Evolutionary conservation across 2,113 vertebrate genomes (phyloP), one percentile per base, ranked within the genome.

Genomic region (Cepphus grylle): DNA sequence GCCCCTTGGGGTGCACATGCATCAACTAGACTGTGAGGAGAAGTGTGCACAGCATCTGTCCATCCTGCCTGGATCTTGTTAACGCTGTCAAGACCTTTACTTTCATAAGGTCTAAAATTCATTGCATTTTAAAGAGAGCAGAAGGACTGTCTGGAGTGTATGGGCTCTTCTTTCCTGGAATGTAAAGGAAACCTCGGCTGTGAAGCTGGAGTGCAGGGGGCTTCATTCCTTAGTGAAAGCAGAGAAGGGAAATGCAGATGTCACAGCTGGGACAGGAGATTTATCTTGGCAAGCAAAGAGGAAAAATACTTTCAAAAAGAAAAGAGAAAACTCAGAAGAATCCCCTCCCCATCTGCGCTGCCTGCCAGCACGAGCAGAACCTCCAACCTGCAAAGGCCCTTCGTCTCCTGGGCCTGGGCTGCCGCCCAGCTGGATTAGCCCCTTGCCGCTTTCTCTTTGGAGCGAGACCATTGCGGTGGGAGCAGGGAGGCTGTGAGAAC

Each of bases 281-380:
- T 98, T 98, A 92, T 96, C 80, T 98, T 98, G 98, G 98, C 98
- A 98, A 53, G 86, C 77, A 83, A 97, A 92, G 96, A 97, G 98
- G 98, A 98, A 98, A 98, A 98, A 98, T 94, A 91, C 88, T 97
- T 96, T 97, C 94, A 97, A 97, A 97, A 97, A 97, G 95, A 97
- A 97, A 98, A 96, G 97, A 97, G 97, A 98, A 98, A 96, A 98
- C 95, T 96, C 95, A 94, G 95, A 98, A 98, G 95, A 97, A 96
- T 98, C 97, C 96, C 97, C 97, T 97, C 96, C 97, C 84, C 91
- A 92, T 98, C 94, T 95, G 89, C 66, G 91, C 86, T 79, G 93
- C 94, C 67, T 96, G 97, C 96, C 95, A 97, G 95, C 93, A 94
- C 1, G 95, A 97, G 72, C 94, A 97, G 91, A 96, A 94, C 88